A percentile compares a stretch with the other conserved stretches of the same genome.
phyloP scores from a whole-genome alignment of 2,888 invertebrate species.

The Campoplex nolae region DNA sequence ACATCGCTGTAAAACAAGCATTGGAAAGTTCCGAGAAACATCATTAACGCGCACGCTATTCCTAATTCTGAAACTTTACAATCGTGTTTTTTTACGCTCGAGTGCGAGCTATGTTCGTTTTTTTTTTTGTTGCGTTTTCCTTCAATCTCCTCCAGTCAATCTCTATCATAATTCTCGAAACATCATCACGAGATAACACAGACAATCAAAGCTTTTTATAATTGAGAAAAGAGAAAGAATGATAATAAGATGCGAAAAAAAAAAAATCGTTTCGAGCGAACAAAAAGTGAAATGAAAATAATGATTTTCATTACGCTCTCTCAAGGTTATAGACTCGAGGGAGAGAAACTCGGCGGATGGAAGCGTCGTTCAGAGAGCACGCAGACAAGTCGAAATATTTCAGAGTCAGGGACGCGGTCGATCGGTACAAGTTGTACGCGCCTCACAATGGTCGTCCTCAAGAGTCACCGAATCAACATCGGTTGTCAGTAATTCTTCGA shows the following conservation, averaged over 20 bases:
- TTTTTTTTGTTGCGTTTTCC: not conserved
- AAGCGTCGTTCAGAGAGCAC: conserved; percentile 83
- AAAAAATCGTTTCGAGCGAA: not conserved
- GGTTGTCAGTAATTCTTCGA: conserved; percentile 39
- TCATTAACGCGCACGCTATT: conserved; percentile 23
- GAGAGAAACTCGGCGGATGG: conserved; percentile 86
- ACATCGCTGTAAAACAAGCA: not conserved
- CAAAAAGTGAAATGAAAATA: conserved; percentile 9
- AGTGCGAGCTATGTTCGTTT: conserved; percentile 16
- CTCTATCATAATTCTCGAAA: conserved; percentile 2
- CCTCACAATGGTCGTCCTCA: conserved; percentile 79
- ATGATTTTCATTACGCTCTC: conserved; percentile 59
- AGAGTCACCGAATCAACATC: conserved; percentile 74
- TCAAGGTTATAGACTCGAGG: conserved; percentile 86
- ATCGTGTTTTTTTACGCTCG: conserved; percentile 38
- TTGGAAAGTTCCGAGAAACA: conserved; percentile 43
- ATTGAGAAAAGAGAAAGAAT: not conserved
- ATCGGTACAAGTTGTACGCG: conserved; percentile 76
- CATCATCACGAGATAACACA: conserved; percentile 6
- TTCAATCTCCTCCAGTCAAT: not conserved
- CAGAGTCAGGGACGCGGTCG: conserved; percentile 77
- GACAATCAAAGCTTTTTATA: not conserved
- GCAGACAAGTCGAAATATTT: conserved; percentile 78
- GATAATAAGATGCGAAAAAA: not conserved
- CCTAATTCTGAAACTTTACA: conserved; percentile 9